Base-by-base conservation (phyloP, 2,113 vertebrate species). In the Lagopus leucura region DNA sequence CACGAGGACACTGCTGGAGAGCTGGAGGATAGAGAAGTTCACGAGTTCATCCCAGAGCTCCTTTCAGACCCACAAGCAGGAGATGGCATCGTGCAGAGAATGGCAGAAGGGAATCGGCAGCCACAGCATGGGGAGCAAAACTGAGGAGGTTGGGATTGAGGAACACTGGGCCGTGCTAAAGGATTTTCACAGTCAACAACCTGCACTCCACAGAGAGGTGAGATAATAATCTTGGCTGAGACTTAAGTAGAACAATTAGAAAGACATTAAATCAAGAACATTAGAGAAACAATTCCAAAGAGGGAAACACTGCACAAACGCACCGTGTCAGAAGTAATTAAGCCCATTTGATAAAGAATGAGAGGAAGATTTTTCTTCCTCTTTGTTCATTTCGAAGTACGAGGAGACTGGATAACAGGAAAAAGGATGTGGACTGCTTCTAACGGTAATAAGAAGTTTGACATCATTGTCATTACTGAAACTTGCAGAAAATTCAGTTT, bases 91-190 rank as follows among this genome's bases (percentile, higher is more conserved):
- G 0, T 1, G 4, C 32, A 57, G 61, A 81, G 70, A 34, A 5
- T 7, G 22, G 48, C 43, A 32, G 20, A 50, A 38, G 32, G 43
- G 50, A 45, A 84, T 57, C 42, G 15, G 15, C 64, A 76, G 71
- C 48, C 34, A 38, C 22, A 11, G 6, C 30, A 57, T 7, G 22
- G 36, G 50, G 50, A 82, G 27, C 42, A 82, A 58, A 76, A 20
- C 18, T 1, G 1, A 43, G 57, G 28, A 27, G 2, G 0, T 4
- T 24, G 24, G 27, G 27, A 28, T 63, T 43, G 10, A 11, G 63
- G 36, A 88, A 42, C 50, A 42, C 16, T 1, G 1, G 34, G 16
- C 57, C 19, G 6, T 72, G 28, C 28, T 38, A 38, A 64, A 60
- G 32, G 48, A 20, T 14, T 38, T 71, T 74, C 82, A 57, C 63